Evolutionary conservation across 2,113 vertebrate species (phyloP), one percentile per base, ranked within the genome.

Genomic region (Austrofundulus limnaeus): DNA sequence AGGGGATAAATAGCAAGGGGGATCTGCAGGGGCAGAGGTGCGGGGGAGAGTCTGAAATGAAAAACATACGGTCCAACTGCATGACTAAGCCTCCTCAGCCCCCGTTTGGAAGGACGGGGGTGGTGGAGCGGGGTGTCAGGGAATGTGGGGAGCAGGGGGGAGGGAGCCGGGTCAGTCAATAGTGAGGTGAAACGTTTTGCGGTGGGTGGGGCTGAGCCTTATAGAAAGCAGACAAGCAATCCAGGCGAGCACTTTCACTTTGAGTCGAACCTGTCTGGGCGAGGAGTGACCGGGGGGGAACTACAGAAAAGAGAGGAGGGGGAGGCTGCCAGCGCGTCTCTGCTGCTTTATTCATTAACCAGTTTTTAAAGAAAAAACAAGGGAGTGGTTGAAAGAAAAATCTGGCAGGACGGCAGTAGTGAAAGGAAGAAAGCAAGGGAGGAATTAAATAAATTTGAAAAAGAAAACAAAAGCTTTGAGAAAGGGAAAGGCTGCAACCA

Each of bases 171-270:
- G 82, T 77, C 80, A 64, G 80, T 87, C 80, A 84, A 85, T 87
- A 72, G 84, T 73, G 81, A 89, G 81, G 84, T 88, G 88, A 85
- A 88, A 79, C 83, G 81, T 88, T 81, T 87, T 77, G 67, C 19
- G 23, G 79, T 89, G 87, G 88, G 90, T 88, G 88, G 85, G 87
- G 81, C 87, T 0, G 55, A 52, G 66, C 84, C 79, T 87, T 88
- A 85, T 83, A 88, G 77, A 76, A 81, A 86, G 85, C 82, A 83
- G 77, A 75, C 79, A 25, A 61, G 73, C 85, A 72, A 70, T 78
- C 75, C 59, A 78, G 63, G 66, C 4, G 9, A 85, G 78, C 86
- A 89, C 87, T 90, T 90, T 90, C 89, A 89, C 90, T 90, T 91
- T 90, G 79, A 84, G 80, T 59, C n/a, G n/a, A n/a, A n/a, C n/a